Percentiles rank a stretch among this genome's conserved stretches.
These are phyloP conservation scores for Phalacrocorax carbo DNA, from an alignment of 2,113 vertebrate species.

Conservation along the genomic window DNA sequence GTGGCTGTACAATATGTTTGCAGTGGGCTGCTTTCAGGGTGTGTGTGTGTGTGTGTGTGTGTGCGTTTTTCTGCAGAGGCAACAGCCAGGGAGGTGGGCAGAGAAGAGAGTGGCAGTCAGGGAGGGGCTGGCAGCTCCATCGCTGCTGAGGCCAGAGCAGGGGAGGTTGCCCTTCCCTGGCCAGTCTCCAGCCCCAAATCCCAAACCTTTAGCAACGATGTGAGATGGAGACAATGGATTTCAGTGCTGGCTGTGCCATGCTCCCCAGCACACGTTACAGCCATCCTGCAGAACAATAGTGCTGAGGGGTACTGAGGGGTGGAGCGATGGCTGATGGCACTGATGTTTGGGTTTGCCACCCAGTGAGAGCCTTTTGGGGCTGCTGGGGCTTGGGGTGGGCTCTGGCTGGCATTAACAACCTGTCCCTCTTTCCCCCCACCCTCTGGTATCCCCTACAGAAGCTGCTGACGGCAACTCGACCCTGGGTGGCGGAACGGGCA, in stretches of 20 bases:
- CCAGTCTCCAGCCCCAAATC: background rate
- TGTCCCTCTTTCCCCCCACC: background rate
- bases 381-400: background rate
- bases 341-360: background rate
- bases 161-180: background rate
- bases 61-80: background rate
- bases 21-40: background rate
- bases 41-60: too few species aligned
- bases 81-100: background rate
- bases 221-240: background rate
- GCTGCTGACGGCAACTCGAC: slow-evolving; percentile 91
- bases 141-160: background rate
- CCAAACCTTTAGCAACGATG: background rate
- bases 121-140: background rate
- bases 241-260: rapidly evolving
- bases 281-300: rapidly evolving
- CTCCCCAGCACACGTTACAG: background rate
- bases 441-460: slow-evolving; percentile 72
- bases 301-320: background rate
- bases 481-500: slow-evolving; percentile 84
- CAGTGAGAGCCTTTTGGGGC: background rate
- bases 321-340: background rate
- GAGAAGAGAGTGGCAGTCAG: background rate
- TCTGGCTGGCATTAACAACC: background rate
- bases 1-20: background rate